Base-by-base conservation (phyloP, 2,113 vertebrate species). In the Ictidomys tridecemlineatus region DNA sequence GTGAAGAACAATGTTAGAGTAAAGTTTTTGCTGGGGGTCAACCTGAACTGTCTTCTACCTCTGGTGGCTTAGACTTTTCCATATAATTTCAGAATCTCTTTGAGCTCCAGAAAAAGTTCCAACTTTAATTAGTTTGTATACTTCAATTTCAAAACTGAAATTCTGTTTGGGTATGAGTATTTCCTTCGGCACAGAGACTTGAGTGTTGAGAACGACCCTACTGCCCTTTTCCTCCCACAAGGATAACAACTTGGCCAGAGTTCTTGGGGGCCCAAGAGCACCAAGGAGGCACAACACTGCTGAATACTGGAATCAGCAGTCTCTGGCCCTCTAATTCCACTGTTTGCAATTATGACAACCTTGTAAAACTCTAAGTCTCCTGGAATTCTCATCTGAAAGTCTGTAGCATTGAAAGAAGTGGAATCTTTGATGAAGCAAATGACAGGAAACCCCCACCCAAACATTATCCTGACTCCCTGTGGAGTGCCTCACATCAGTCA, bases 131-230 rank as follows among this genome's bases (percentile, higher is more conserved):
- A 56, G 65, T 72, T 87, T 51, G 12, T 85, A 73, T 53, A n/a
- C 89, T 92, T 96, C 39, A 12, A n/a, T 72, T 89, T 70, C 73
- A 20, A 86, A 93, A 28, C 61, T 63, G 61, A 63, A 63, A 26
- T 63, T 26, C 61, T 91, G 87, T 11, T 92, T 82, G 5, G 16
- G 28, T 74, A 17, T 63, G 53, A 32, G 28, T 20, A 63, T 77
- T 92, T 78, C 82, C 72, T 78, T 65, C 69, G 77, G 2, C 48
- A 20, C 0, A 0, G 39, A 85, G 67, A 24, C 48, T 45, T 70
- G 37, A 8, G 24, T 37, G 48, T 72, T 32, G 26, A 37, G 73
- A 93, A 67, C 30, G 69, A 63, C 28, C 32, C 32, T 20, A 10
- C 1, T 9, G 30, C 6, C 42, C 28, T 56, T 90, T 74, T 84